Evolutionary conservation across 2,888 invertebrate genomes (phyloP).

Genomic region (Melipona beecheii): DNA sequence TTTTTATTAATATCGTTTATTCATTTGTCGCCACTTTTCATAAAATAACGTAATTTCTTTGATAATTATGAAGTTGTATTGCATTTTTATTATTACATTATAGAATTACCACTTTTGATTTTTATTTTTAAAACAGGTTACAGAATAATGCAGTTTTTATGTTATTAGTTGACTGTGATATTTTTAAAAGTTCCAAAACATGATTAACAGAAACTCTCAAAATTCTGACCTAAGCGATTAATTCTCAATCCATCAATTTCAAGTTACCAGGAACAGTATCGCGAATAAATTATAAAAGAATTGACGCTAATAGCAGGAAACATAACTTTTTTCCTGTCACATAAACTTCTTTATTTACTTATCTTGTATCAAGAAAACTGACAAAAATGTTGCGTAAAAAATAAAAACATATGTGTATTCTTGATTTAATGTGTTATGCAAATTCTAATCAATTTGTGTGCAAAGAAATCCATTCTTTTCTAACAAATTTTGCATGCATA

Average conservation of each 20-base stretch:
- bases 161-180: neutral
- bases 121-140: neutral
- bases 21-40: no score
- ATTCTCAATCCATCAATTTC: neutral
- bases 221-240: neutral
- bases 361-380: neutral
- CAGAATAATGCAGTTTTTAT: neutral
- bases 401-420: neutral
- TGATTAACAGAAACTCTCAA: neutral
- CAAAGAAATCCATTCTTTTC: neutral
- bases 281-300: neutral
- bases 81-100: neutral
- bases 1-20: no score
- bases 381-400: neutral
- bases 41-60: no score
- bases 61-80: neutral
- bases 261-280: neutral
- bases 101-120: neutral
- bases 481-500: neutral
- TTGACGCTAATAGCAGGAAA: conserved; percentile 25
- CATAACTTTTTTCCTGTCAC: no score
- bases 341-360: neutral
- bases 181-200: no score
- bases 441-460: neutral
- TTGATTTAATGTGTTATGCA: neutral